Percentiles rank a stretch among this genome's conserved stretches.
Conservation (phyloP, 2,797 vertebrate species). For the Toxotes lorentzi region DNA sequence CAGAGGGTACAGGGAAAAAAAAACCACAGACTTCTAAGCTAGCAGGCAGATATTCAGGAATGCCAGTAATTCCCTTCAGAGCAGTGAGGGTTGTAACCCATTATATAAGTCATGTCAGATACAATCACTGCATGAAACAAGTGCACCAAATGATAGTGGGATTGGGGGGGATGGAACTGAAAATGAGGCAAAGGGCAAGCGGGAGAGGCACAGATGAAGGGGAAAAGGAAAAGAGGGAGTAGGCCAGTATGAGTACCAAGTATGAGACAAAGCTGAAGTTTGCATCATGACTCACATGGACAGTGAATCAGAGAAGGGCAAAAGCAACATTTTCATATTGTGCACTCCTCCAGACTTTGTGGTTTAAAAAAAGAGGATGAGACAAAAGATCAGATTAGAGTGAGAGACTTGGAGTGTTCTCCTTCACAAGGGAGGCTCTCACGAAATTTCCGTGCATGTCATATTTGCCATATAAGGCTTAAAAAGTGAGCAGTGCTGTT, state of each 20-base stretch:
- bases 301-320: slow-evolving; percentile 48
- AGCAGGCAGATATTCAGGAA: slow-evolving; percentile 67
- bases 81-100: slow-evolving; percentile 49
- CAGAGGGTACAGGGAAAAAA: slow-evolving; percentile 28
- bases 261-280: slow-evolving; percentile 46
- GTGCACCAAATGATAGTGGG: slow-evolving; percentile 34
- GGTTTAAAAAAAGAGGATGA: background rate
- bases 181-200: slow-evolving; percentile 59
- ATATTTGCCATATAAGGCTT: slow-evolving; percentile 4
- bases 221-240: slow-evolving; percentile 56
- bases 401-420: background rate
- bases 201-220: slow-evolving; percentile 46
- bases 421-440: background rate
- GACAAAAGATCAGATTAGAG: background rate
- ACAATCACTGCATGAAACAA: slow-evolving; percentile 62
- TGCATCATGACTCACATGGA: slow-evolving; percentile 61
- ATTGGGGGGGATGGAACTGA: slow-evolving; percentile 32
- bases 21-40: slow-evolving; percentile 45
- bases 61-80: slow-evolving; percentile 60
- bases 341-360: slow-evolving; percentile 5
- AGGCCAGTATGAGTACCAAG: slow-evolving; percentile 46
- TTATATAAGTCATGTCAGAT: slow-evolving; percentile 77
- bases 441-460: background rate
- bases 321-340: slow-evolving; percentile 36
- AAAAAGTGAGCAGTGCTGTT: background rate